phyloP scores from a whole-genome alignment of 2,797 vertebrate genomes.

The Natrix natrix region DNA sequence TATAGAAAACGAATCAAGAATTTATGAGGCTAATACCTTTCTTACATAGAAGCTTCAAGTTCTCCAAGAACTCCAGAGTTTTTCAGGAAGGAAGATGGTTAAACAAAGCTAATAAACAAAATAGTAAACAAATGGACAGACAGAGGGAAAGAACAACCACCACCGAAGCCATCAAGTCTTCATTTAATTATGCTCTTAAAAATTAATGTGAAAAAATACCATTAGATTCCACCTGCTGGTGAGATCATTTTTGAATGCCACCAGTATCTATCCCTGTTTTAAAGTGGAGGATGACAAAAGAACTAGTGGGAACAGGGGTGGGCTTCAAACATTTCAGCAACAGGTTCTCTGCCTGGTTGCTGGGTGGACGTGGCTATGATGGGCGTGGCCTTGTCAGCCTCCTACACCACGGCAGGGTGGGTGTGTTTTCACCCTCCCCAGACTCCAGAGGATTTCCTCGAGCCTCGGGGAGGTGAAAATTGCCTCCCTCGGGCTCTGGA shows the following conservation, averaged over 20 bases:
- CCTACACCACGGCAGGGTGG: too few relatives aligned
- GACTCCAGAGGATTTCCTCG: too few relatives aligned
- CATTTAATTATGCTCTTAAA: not conserved
- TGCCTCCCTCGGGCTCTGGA: too few relatives aligned
- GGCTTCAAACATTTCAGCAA: too few relatives aligned
- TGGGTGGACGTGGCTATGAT: too few relatives aligned
- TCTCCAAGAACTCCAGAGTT: not conserved
- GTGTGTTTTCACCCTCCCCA: too few relatives aligned
- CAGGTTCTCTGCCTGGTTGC: too few relatives aligned
- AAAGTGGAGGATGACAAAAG: not conserved
- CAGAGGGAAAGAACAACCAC: not conserved
- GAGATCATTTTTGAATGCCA: not conserved
- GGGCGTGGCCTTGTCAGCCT: too few relatives aligned
- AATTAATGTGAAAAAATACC: not conserved
- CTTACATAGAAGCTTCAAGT: not conserved
- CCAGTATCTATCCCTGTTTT: not conserved
- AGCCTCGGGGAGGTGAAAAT: too few relatives aligned
- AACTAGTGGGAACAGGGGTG: not conserved
- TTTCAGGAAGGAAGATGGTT: not conserved
- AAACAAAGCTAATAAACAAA: not conserved
- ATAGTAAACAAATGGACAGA: not conserved
- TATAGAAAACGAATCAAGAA: not conserved
- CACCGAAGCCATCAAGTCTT: not conserved
- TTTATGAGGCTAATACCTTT: not conserved
- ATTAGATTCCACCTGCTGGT: not conserved